Evolutionary conservation across 1,140 invertebrate genomes (phyloP), one percentile per base, ranked within the genome.

Genomic region (Leptopilina boulardi): DNA sequence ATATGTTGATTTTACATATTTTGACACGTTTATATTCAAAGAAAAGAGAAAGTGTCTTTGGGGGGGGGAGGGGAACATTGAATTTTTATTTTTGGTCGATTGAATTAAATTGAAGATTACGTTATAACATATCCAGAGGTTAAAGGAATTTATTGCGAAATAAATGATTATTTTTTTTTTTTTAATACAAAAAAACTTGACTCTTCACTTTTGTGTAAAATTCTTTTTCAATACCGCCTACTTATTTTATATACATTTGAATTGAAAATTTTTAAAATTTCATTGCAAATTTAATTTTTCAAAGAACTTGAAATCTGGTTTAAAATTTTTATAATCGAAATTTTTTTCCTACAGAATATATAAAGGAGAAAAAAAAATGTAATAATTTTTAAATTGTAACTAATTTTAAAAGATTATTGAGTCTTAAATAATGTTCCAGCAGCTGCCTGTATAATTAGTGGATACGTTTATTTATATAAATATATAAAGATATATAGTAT

Each of bases 21-120:
- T 66, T 66, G 59, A 51, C 47, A 51, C 47, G 34, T 38, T 26
- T 66, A 66, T 23, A 30, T 66, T 30, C 15, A 38, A 8, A 18
- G 21, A 30, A 66, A 66, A 66, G 59, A 66, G 59, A 66, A 66
- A 66, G 59, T 66, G 59, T 66, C 59, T 30, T 30, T n/a, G n/a
- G n/a, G n/a, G n/a, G n/a, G n/a, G n/a, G n/a, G 13, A 34, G 30
- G 59, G 23, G 23, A 30, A 15, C 8, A 30, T 66, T 30, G 59
- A 23, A 30, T 66, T 66, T 66, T 66, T 66, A 66, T 66, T 66
- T 66, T 66, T 66, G 54, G 4, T 21, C 54, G 18, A 11, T 26
- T 66, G 59, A 23, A 56, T 56, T 66, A 30, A 66, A 66, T 30
- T 8, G 59, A 66, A 66, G 23, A 34, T 66, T 66, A 66, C 59